Conservation (phyloP, 2,888 invertebrate species). For the Cheilosia impressa region DNA sequence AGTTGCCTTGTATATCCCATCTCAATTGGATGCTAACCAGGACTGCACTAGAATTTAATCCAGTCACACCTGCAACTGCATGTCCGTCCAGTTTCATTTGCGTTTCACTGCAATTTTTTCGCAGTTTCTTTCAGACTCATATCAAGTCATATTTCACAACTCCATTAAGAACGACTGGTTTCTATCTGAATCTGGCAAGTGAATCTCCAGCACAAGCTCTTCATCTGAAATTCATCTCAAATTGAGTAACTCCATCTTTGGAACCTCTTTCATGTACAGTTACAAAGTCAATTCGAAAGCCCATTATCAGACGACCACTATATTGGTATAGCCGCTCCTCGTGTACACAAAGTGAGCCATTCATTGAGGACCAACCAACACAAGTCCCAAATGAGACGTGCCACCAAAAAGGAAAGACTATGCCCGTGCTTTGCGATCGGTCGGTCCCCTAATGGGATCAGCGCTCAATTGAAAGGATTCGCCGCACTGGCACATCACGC, state of each 20-base stretch:
- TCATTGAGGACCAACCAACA: constrained; percentile 48
- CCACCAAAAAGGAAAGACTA: constrained; percentile 17
- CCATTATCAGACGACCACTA: constrained; percentile 41
- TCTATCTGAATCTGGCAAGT: constrained; percentile 20
- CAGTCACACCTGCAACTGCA: too few species aligned
- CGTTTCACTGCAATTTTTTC: too few species aligned
- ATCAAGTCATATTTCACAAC: too few species aligned
- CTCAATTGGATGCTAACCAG: too few species aligned
- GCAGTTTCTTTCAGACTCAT: not conserved
- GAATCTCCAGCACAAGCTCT: not conserved
- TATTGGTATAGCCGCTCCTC: not conserved
- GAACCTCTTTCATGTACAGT: constrained; percentile 27
- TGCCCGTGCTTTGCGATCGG: not conserved
- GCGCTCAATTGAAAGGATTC: constrained; percentile 50
- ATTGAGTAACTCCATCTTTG: constrained; percentile 16
- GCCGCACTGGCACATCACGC: constrained; percentile 60
- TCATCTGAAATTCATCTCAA: not conserved
- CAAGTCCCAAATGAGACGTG: constrained; percentile 9
- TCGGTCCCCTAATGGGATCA: constrained; percentile 52
- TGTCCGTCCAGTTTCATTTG: too few species aligned
- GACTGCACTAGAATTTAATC: too few species aligned
- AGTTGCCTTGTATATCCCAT: too few species aligned
- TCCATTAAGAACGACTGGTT: too few species aligned
- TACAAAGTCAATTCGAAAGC: constrained; percentile 27
- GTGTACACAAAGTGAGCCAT: not conserved